These are phyloP conservation scores for Cryptocephalus primarius DNA, from an alignment of 2,888 invertebrate species.

Conservation along the genomic window DNA sequence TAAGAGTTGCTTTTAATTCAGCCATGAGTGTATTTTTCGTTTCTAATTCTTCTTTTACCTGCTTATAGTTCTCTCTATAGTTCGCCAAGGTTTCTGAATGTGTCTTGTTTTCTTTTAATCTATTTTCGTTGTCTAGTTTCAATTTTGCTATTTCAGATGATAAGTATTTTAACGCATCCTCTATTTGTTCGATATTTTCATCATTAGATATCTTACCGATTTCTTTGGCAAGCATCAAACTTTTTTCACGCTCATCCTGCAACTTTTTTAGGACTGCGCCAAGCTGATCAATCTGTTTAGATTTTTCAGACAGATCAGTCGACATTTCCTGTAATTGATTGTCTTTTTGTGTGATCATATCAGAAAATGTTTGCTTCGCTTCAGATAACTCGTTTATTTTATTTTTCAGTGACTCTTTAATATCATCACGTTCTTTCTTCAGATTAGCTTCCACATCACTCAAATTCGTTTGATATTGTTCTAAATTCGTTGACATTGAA, in stretches of 20 bases:
- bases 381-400: conserved; percentile 32
- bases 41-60: conserved; percentile 4
- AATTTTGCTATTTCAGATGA: conserved; percentile 2
- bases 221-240: conserved; percentile 1
- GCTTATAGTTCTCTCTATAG: background rate
- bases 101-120: conserved; percentile 1
- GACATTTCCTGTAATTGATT: conserved; percentile 39
- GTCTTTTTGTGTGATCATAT: conserved; percentile 23
- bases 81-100: background rate
- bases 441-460: conserved; percentile 23
- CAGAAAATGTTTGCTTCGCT: conserved; percentile 24
- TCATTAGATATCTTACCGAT: conserved; percentile 3
- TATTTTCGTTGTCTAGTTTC: background rate
- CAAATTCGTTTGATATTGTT: conserved; percentile 29
- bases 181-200: no score
- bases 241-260: no score
- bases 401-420: conserved; percentile 27
- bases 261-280: no score
- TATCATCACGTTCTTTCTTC: conserved; percentile 31
- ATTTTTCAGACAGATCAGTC: background rate
- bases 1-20: conserved; percentile 2
- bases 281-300: no score
- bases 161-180: no score
- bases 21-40: conserved; percentile 2
- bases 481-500: conserved; percentile 26